Evolutionary conservation across 2,888 invertebrate species (phyloP).

Genomic region (Idaea straminata): DNA sequence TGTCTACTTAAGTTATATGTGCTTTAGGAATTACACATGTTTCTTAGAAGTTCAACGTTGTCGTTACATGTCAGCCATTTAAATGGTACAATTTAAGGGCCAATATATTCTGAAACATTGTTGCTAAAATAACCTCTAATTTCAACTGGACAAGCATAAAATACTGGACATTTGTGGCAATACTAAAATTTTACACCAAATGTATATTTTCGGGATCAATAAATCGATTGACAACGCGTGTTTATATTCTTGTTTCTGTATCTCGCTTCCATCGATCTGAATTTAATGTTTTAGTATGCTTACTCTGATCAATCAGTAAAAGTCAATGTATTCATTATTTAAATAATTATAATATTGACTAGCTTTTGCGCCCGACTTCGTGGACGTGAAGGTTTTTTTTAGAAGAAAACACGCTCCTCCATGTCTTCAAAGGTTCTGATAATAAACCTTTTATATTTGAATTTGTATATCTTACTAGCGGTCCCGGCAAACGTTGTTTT

Average conservation of each 20-base stretch:
- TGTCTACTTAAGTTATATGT: not conserved
- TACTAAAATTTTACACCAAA: conserved; percentile 7
- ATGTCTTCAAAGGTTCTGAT: too few relatives aligned
- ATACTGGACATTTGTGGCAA: conserved; percentile 32
- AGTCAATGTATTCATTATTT: conserved; percentile 50
- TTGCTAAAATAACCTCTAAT: conserved; percentile 55
- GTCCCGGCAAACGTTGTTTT: too few relatives aligned
- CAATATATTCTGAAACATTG: conserved; percentile 52
- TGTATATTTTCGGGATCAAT: conserved; percentile 33
- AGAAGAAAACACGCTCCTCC: too few relatives aligned
- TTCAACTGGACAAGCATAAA: conserved; percentile 46
- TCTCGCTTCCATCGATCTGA: conserved; percentile 43
- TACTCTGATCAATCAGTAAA: conserved; percentile 28
- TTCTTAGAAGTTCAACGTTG: conserved; percentile 64
- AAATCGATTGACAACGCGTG: conserved; percentile 33
- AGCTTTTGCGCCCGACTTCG: not conserved
- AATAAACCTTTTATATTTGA: too few relatives aligned
- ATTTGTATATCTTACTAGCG: too few relatives aligned
- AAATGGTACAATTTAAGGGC: conserved; percentile 42
- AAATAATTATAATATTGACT: conserved; percentile 13
- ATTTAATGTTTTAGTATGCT: not conserved
- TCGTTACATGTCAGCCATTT: conserved; percentile 50
- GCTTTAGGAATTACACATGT: not conserved
- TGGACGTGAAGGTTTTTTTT: too few relatives aligned
- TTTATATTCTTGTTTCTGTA: conserved; percentile 34